Base-by-base conservation (phyloP, 1,140 invertebrate genomes). In the Tribolium madens region DNA sequence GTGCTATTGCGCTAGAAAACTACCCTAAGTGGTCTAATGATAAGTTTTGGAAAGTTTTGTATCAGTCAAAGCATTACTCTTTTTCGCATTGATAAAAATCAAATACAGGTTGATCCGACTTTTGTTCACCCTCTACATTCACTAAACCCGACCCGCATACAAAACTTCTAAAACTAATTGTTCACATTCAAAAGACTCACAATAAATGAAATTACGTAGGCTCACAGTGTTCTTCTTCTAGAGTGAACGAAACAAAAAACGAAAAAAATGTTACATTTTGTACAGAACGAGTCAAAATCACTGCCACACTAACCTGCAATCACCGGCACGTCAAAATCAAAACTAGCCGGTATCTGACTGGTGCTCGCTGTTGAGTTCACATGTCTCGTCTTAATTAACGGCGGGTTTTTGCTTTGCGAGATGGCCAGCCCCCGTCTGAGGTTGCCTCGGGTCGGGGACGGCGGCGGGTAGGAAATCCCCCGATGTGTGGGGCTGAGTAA, bases 391-490 rank as follows among this genome's bases (percentile, higher is more conserved):
- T 93, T 93, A 70, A 92, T 86, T 75, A 94, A 85, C 2, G 93
- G 93, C 53, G 93, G 93, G 86, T 94, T 94, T 76, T 92, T 90
- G n/a, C 89, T 91, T 77, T 90, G 89, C 7, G 91, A 90, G 69
- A 93, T 89, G 26, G 93, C 92, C 78, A 92, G 88, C 14, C 91
- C 90, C 70, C 93, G 86, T 77, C 91, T 86, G 36, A 93, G 85
- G 57, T 91, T 91, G 13, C 91, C 90, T 82, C 91, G 88, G 48
- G 92, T 91, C 48, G 93, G 93, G 46, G 92, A 93, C 31, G 92
- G 93, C 18, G 93, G 93, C 75, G 93, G 93, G 85, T 94, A 94
- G 13, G 92, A 93, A 79, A 93, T 91, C 75, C 92, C 93, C 83
- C 91, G 84, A 76, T 89, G 88, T 75, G 87, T 88, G 42, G 88